Conservation (phyloP, 2,888 invertebrate genomes). For the Microctonus aethiopoides region DNA sequence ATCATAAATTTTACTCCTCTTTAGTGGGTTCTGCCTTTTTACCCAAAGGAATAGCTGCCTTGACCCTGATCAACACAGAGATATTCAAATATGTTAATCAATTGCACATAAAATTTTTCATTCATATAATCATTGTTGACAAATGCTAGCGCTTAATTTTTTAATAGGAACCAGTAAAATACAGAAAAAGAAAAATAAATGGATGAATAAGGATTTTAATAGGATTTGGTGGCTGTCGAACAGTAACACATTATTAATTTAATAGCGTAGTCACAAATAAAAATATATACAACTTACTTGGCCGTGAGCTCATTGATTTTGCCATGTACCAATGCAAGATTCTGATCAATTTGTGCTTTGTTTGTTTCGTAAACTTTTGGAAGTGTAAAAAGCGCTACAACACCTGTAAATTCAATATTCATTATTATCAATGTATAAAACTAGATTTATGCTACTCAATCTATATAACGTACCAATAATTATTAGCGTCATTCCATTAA, state of each 20-base stretch:
- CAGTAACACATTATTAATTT: neutral
- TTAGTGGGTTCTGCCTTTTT: constrained; percentile 87
- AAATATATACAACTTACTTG: constrained; percentile 75
- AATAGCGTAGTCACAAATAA: constrained; percentile 9
- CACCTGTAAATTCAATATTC: constrained; percentile 73
- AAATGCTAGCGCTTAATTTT: neutral
- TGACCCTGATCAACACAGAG: constrained; percentile 74
- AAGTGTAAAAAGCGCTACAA: constrained; percentile 92
- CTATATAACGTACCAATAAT: constrained; percentile 81
- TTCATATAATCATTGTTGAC: neutral
- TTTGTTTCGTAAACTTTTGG: constrained; percentile 97
- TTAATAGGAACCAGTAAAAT: neutral
- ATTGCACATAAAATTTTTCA: neutral
- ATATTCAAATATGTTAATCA: constrained; percentile 40
- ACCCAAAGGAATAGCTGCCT: constrained; percentile 89
- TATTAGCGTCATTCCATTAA: constrained; percentile 98
- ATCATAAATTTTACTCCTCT: constrained; percentile 75
- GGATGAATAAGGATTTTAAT: neutral
- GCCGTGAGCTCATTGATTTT: constrained; percentile 90
- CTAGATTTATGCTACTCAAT: neutral
- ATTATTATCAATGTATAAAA: constrained; percentile 23
- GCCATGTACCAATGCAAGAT: constrained; percentile 86
- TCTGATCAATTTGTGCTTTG: constrained; percentile 92
- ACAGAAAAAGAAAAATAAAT: neutral
- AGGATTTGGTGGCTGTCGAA: neutral